These are phyloP conservation scores for Homarus gammarus DNA, from an alignment of 2,888 invertebrate species.

Conservation along the genomic window DNA sequence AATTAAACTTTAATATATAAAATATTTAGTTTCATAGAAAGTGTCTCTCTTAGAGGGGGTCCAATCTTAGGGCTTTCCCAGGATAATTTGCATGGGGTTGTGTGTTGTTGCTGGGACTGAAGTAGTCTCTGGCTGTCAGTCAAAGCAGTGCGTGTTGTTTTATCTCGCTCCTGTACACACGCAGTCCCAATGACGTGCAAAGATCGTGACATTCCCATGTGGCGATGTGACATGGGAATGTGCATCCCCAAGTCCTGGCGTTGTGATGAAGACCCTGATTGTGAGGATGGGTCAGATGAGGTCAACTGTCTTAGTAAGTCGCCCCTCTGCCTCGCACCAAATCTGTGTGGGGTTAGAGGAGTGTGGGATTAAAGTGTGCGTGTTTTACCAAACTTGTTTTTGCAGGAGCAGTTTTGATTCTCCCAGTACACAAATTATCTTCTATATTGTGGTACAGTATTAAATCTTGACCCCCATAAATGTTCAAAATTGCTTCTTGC, in stretches of 20 bases:
- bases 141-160: background rate
- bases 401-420: background rate
- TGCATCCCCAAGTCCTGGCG: conserved; percentile 95
- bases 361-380: background rate
- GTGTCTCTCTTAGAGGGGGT: no score
- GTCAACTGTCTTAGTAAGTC: conserved; percentile 91
- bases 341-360: background rate
- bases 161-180: background rate
- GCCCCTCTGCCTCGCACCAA: background rate
- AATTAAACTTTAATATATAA: no score
- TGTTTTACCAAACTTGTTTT: background rate
- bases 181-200: conserved; percentile 31
- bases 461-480: background rate
- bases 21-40: no score
- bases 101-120: no score
- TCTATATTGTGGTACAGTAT: background rate
- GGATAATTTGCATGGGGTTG: no score
- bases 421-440: background rate
- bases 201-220: conserved; percentile 2
- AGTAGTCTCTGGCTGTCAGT: no score
- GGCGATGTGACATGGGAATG: conserved; percentile 45
- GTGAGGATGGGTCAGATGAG: conserved; percentile 93
- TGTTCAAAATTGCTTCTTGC: background rate
- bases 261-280: conserved; percentile 93
- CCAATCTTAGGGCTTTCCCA: no score